These are phyloP conservation scores for Chouioia cunea DNA, from an alignment of 2,888 invertebrate species.

Conservation along the genomic window DNA sequence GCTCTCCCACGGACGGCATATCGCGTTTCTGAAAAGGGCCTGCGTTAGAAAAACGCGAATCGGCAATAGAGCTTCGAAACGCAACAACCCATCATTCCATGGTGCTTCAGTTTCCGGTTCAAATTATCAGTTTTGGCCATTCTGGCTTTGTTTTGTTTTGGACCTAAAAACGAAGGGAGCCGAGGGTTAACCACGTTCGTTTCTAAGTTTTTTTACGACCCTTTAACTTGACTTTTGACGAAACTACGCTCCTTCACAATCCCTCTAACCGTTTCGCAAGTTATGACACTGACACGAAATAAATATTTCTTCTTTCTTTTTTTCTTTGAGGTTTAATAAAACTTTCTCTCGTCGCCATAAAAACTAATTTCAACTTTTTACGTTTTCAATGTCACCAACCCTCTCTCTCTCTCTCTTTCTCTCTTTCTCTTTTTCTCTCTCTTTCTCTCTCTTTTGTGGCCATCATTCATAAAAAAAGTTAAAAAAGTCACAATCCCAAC, in stretches of 20 bases:
- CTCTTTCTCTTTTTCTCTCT: too few species aligned
- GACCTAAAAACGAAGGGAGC: background rate
- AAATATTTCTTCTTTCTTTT: background rate
- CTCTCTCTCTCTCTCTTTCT: too few species aligned
- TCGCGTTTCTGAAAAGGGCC: constrained; percentile 60
- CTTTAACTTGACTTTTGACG: constrained; percentile 12
- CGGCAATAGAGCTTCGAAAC: constrained; percentile 1
- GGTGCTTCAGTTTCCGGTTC: constrained; percentile 34
- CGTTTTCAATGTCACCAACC: too few species aligned
- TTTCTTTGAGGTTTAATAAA: too few species aligned
- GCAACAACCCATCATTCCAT: constrained; percentile 16
- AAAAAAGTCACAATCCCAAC: too few species aligned
- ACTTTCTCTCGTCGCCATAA: too few species aligned
- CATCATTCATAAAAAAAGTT: too few species aligned
- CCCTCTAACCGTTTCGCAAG: background rate
- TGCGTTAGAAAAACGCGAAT: constrained; percentile 27
- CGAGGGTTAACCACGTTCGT: background rate
- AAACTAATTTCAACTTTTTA: too few species aligned
- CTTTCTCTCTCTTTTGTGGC: too few species aligned
- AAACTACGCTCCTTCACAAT: background rate
- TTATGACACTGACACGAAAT: background rate
- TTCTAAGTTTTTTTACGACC: constrained; percentile 12
- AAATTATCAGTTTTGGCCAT: constrained; percentile 31
- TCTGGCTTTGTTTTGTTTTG: constrained; percentile 9
- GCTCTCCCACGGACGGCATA: constrained; percentile 50